These are phyloP conservation scores for Apis mellifera DNA, from an alignment of 1,140 invertebrate genomes.

Conservation along the genomic window Amel_HAv3.1 CM009942.2:2044501-2045000, in stretches of 20 bases:
- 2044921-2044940: not conserved
- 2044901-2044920: not conserved
- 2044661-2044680: too few species aligned
- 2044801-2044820: not conserved
- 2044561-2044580: slow-evolving; percentile 50
- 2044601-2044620: not conserved
- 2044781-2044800: too few species aligned
- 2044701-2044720: not conserved
- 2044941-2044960: slow-evolving; percentile 3
- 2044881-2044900: not conserved
- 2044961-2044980: not conserved
- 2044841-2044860: slow-evolving; percentile 17
- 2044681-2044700: too few species aligned
- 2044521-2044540: slow-evolving; percentile 11
- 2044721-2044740: too few species aligned
- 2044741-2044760: too few species aligned
- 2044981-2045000: not conserved
- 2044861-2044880: slow-evolving; percentile 51
- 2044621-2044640: not conserved
- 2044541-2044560: slow-evolving; percentile 20
- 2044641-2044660: not conserved
- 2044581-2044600: slow-evolving; percentile 10
- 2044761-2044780: too few species aligned
- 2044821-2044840: slow-evolving; percentile 30
- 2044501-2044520: slow-evolving; percentile 10